Conservation (phyloP, 1,140 invertebrate species). For the Chlorops oryzae region DNA sequence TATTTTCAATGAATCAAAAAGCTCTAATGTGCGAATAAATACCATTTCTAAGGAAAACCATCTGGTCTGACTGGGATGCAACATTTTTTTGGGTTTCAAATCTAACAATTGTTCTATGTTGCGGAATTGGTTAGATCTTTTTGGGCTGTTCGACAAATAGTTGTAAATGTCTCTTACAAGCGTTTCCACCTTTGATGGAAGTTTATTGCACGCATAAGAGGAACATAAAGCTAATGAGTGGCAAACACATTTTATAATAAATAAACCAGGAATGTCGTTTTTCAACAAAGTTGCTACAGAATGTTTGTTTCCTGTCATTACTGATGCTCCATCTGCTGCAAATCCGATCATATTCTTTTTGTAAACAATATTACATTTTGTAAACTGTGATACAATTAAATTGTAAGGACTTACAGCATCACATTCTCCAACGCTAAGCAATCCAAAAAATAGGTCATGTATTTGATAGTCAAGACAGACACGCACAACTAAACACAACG, state of each 20-base stretch:
- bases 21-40: not conserved
- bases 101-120: not conserved
- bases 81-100: not conserved
- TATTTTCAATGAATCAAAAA: not conserved
- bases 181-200: conserved; percentile 26
- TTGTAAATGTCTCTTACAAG: not conserved
- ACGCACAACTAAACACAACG: not conserved
- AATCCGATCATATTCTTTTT: conserved; percentile 42
- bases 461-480: not conserved
- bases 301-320: conserved; percentile 41
- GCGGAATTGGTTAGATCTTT: not conserved
- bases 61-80: not conserved
- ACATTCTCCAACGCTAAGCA: not conserved
- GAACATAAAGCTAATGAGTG: conserved; percentile 41
- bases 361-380: conserved; percentile 35
- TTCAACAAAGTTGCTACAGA: conserved; percentile 30
- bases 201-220: conserved; percentile 37
- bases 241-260: conserved; percentile 42
- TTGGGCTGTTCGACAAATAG: not conserved
- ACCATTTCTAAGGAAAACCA: not conserved
- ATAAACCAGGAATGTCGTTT: conserved; percentile 31
- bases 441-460: not conserved
- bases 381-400: conserved; percentile 22
- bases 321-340: conserved; percentile 40
- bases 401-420: not conserved